Evolutionary conservation across 2,797 vertebrate genomes (phyloP), one percentile per base, ranked within the genome.

Genomic region (Australoheros facetus): DNA sequence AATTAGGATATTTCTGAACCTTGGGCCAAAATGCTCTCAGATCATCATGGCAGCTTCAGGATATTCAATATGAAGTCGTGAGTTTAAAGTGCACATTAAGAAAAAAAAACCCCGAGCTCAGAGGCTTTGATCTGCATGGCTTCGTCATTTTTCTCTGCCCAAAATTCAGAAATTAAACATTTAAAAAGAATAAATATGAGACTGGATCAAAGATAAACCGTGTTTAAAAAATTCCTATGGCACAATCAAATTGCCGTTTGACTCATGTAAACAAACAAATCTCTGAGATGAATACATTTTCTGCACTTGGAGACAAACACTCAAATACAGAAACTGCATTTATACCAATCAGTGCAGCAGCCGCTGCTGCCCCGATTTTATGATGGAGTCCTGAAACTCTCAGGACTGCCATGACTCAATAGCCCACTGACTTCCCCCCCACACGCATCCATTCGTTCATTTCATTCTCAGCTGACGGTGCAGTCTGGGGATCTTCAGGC

Each of bases 61-160:
- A 84, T 80, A 73, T 84, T 71, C 53, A 79, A 78, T 39, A 77
- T 72, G 32, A 80, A 84, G 12, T 14, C 48, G 19, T 13, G 51
- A 75, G 48, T 75, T 86, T 91, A 91, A 93, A 91, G 89, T 91
- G 87, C 90, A 81, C 28, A 54, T 76, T 34, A 23, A 23, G 11
- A 34, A 51, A 71, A 26, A 0, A 14, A 8, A 48, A 37, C 57
- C 11, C 77, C 73, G 73, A 87, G 73, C 60, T 69, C 42, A 69
- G 8, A 74, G 71, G 56, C 19, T 84, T 87, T 86, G 83, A 81
- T 88, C 80, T 54, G 78, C 37, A 37, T 64, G 82, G 81, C 81
- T 85, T 88, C 10, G 21, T 60, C 48, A 60, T 81, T 79, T n/a
- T n/a, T 71, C 55, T 21, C 60, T 54, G 56, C 58, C 72, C 56